A percentile compares a stretch with the other conserved stretches of the same genome.
phyloP scores from a whole-genome alignment of 2,797 vertebrate genomes.

The Siniperca scherzeri region DNA sequence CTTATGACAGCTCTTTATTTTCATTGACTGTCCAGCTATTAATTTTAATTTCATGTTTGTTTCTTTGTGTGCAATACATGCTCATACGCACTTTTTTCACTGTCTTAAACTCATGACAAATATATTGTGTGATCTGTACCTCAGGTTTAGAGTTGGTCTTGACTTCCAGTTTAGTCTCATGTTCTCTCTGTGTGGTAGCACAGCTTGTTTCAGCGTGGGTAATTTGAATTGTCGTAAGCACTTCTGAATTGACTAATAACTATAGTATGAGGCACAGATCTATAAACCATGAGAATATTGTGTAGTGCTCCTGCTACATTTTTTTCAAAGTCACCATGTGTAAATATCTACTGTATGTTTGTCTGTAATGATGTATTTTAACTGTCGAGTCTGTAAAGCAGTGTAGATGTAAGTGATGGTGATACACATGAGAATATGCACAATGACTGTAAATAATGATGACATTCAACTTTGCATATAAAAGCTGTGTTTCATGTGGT shows the following conservation, averaged over 20 bases:
- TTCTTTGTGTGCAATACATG: background rate
- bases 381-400: constrained; percentile 51
- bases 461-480: constrained; percentile 68
- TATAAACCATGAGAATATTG: constrained; percentile 37
- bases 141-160: constrained; percentile 26
- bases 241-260: constrained; percentile 33
- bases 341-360: constrained; percentile 66
- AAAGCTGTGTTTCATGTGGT: constrained; percentile 77
- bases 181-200: constrained; percentile 42
- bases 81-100: background rate
- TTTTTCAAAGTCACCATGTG: constrained; percentile 38
- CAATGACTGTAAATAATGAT: constrained; percentile 60
- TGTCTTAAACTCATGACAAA: constrained; percentile 40
- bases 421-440: constrained; percentile 64
- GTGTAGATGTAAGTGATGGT: constrained; percentile 56
- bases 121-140: constrained; percentile 23
- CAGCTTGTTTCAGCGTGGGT: constrained; percentile 26
- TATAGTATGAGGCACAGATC: constrained; percentile 20
- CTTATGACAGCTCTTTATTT: background rate
- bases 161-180: constrained; percentile 23
- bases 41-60: background rate
- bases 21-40: background rate
- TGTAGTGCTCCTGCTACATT: constrained; percentile 31
- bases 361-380: constrained; percentile 55
- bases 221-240: constrained; percentile 23